These are phyloP conservation scores for Microplitis manilae DNA, from an alignment of 2,888 invertebrate species.

Conservation along the genomic window DNA sequence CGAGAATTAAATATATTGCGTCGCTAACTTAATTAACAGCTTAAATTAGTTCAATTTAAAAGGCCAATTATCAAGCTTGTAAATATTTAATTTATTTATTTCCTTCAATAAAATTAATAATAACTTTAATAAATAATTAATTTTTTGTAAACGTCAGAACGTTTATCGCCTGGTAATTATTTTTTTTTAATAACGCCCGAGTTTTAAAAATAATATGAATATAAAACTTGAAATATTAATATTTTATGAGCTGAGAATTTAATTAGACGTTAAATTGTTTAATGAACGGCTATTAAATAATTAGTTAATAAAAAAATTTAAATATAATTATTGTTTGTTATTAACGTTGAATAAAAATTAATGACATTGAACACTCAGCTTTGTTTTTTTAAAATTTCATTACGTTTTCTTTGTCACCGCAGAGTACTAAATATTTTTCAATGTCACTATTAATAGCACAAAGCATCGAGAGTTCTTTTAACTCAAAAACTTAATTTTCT, in stretches of 20 bases:
- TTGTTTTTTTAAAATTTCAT: background rate
- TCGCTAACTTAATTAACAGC: background rate
- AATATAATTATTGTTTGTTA: background rate
- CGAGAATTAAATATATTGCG: background rate
- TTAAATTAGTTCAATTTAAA: background rate
- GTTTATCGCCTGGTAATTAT: background rate
- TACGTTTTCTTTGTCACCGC: background rate
- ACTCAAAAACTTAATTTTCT: background rate
- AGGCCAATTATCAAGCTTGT: background rate
- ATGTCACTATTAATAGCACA: background rate
- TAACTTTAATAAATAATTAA: background rate
- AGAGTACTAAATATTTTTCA: background rate
- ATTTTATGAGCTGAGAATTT: background rate
- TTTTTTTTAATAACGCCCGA: background rate
- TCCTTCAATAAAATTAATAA: background rate
- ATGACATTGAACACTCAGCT: background rate
- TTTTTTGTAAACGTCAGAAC: background rate
- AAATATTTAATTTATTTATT: background rate
- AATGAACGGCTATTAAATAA: background rate
- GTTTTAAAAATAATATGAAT: background rate
- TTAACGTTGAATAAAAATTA: background rate
- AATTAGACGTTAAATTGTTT: background rate
- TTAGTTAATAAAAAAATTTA: background rate
- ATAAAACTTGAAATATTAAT: background rate
- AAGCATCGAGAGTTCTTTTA: background rate